Conservation (phyloP, 2,888 invertebrate genomes). For the Peribatodes rhomboidaria region DNA sequence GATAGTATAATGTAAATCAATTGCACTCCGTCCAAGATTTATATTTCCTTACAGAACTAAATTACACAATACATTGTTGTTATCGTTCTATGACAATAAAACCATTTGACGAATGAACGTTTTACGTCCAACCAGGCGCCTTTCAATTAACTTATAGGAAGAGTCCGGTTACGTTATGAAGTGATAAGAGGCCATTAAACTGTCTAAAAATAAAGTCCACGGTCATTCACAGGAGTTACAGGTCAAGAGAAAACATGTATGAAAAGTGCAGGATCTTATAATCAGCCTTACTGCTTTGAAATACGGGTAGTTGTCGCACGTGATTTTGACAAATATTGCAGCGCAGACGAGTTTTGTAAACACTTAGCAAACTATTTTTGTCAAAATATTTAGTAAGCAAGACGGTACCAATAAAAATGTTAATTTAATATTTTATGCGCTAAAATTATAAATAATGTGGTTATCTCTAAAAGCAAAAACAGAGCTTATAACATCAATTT, state of each 20-base stretch:
- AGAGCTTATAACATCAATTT: too few species aligned
- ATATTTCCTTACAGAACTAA: slow-evolving; percentile 63
- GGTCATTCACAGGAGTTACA: slow-evolving; percentile 51
- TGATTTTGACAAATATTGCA: slow-evolving; percentile 8
- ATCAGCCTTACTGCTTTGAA: slow-evolving; percentile 12
- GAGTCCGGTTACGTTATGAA: slow-evolving; percentile 45
- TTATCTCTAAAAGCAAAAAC: not conserved
- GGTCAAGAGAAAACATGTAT: slow-evolving; percentile 47
- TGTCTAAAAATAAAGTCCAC: slow-evolving; percentile 51
- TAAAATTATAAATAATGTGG: not conserved
- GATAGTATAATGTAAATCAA: slow-evolving; percentile 59
- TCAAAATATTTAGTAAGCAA: not conserved
- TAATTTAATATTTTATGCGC: not conserved
- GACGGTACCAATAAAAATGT: not conserved
- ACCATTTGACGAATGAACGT: slow-evolving; percentile 55
- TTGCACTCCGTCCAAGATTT: slow-evolving; percentile 63
- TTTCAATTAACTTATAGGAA: slow-evolving; percentile 48
- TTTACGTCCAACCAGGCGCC: slow-evolving; percentile 55
- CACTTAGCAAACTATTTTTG: slow-evolving; percentile 33
- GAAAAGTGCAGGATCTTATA: slow-evolving; percentile 21
- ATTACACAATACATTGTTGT: slow-evolving; percentile 65
- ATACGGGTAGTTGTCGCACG: slow-evolving; percentile 28
- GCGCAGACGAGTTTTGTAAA: slow-evolving; percentile 27
- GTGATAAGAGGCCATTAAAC: slow-evolving; percentile 49
- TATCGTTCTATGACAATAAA: slow-evolving; percentile 60